Conservation (phyloP, 2,113 vertebrate species). For the Pelmatolapia mariae region DNA sequence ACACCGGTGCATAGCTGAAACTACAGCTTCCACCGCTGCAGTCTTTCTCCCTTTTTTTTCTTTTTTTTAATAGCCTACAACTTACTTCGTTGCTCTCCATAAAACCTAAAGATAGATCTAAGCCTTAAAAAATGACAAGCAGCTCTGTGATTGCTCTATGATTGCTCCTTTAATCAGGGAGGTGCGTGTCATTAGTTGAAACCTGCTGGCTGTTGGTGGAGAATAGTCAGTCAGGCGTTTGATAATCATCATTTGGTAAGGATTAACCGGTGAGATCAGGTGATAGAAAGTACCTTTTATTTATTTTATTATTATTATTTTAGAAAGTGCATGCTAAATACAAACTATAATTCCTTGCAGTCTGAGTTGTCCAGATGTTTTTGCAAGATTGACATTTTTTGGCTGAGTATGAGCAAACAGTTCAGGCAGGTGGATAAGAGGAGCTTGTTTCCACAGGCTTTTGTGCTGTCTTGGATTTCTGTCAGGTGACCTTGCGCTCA, state of each 20-base stretch:
- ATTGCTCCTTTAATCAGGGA: not conserved
- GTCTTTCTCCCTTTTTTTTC: not conserved
- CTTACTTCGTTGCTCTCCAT: not conserved
- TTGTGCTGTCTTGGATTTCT: not conserved
- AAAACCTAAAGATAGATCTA: not conserved
- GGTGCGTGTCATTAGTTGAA: not conserved
- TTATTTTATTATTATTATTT: not conserved
- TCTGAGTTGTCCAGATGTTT: not conserved
- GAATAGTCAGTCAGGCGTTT: not conserved
- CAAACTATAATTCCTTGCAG: not conserved
- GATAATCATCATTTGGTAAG: not conserved
- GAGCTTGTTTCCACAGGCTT: not conserved
- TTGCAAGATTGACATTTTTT: not conserved
- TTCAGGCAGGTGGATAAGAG: not conserved
- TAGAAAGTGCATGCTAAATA: not conserved
- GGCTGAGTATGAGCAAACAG: not conserved
- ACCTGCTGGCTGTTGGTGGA: not conserved
- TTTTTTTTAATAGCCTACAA: not conserved
- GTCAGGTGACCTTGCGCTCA: not conserved
- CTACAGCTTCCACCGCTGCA: slow-evolving; percentile 48
- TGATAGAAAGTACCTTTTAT: not conserved
- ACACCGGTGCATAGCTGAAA: slow-evolving; percentile 34
- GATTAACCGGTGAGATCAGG: not conserved
- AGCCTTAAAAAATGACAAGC: not conserved
- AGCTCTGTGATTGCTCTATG: not conserved